A percentile compares a stretch with the other conserved stretches of the same genome.
Evolutionary conservation across 2,113 vertebrate genomes (phyloP).

Genomic region (Coptodon rendalli): DNA sequence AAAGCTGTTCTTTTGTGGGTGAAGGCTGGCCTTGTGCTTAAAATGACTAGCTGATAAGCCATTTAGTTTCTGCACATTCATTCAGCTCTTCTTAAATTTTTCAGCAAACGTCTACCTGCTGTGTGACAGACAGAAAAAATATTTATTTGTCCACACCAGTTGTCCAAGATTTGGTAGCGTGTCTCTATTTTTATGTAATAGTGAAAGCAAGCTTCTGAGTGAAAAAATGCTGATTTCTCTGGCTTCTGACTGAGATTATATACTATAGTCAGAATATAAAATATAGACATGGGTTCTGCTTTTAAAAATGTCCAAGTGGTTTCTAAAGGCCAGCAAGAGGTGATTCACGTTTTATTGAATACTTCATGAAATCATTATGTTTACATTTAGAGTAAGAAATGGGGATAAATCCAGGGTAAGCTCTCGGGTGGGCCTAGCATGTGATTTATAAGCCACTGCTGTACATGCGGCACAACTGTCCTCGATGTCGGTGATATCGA

Average conservation of each 20-base stretch:
- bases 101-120: background rate
- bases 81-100: rapidly evolving
- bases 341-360: background rate
- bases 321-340: background rate
- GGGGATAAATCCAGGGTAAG: background rate
- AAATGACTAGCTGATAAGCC: background rate
- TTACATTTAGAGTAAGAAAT: background rate
- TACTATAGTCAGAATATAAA: background rate
- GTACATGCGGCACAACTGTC: background rate
- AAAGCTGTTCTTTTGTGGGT: background rate
- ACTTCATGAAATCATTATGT: background rate
- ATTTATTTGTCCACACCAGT: background rate
- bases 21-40: rapidly evolving
- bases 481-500: background rate
- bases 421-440: rapidly evolving
- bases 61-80: background rate
- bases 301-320: background rate
- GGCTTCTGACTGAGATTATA: background rate
- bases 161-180: rapidly evolving
- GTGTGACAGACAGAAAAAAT: background rate
- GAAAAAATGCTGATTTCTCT: background rate
- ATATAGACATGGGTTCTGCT: background rate
- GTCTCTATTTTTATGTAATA: background rate
- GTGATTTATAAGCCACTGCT: background rate
- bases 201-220: background rate